Evolutionary conservation across 2,888 invertebrate species (phyloP).

Genomic region (Drosophila pegasa): DNA sequence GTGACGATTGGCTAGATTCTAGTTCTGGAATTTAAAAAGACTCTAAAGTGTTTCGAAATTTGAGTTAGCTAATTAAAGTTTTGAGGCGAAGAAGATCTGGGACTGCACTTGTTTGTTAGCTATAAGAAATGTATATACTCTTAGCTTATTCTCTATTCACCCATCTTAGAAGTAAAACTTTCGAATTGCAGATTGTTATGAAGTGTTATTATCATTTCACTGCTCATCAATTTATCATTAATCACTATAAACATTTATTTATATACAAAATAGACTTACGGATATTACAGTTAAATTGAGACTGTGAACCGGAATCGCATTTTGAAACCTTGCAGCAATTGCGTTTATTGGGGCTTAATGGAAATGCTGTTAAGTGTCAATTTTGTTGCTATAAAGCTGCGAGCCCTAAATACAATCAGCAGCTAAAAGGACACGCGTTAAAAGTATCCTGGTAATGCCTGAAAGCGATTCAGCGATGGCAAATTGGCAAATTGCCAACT

Average conservation of each 20-base stretch:
- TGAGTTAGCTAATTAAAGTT: too few relatives aligned
- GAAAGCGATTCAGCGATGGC: slow-evolving; percentile 24
- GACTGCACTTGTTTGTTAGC: too few relatives aligned
- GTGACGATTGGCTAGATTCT: too few relatives aligned
- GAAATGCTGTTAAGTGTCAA: background rate
- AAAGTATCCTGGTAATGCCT: slow-evolving; percentile 27
- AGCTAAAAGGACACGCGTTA: background rate
- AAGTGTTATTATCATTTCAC: too few relatives aligned
- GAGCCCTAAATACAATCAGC: background rate
- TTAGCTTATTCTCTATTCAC: too few relatives aligned
- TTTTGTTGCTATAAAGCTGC: background rate
- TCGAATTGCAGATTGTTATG: too few relatives aligned
- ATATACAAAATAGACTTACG: background rate
- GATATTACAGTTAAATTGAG: background rate
- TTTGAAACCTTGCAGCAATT: background rate
- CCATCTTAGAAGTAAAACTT: too few relatives aligned
- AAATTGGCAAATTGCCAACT: slow-evolving; percentile 18
- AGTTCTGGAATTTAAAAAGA: too few relatives aligned
- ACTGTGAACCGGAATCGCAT: background rate
- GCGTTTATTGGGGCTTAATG: background rate
- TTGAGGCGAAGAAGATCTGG: too few relatives aligned
- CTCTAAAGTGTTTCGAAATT: too few relatives aligned
- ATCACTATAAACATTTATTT: background rate
- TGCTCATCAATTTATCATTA: too few relatives aligned
- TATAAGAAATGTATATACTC: too few relatives aligned